phyloP scores from a whole-genome alignment of 2,797 vertebrate species.

The Coendou prehensilis region DNA sequence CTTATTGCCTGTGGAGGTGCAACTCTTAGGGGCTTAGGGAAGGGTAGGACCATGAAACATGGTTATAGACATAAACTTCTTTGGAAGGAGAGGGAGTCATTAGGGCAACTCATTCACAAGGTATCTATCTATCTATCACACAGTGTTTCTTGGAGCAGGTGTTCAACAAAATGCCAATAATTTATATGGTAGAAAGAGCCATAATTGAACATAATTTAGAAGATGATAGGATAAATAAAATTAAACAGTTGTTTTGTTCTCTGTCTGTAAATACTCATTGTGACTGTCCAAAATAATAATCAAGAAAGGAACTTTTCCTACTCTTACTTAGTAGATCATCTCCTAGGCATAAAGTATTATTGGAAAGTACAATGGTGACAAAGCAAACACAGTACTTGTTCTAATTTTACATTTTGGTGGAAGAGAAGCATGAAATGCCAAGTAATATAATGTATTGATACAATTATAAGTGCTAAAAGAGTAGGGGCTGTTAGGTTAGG shows the following conservation, averaged over 20 bases:
- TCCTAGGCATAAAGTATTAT: background rate
- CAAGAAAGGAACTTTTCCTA: background rate
- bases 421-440: background rate
- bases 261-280: background rate
- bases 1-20: background rate
- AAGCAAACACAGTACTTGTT: background rate
- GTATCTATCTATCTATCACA: background rate
- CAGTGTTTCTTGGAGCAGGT: slow-evolving; percentile 14
- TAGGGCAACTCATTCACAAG: background rate
- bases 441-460: background rate
- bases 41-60: background rate
- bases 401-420: slow-evolving; percentile 40
- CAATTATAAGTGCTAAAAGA: background rate
- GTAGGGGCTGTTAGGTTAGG: background rate
- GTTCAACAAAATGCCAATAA: background rate
- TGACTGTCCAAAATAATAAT: slow-evolving; percentile 13
- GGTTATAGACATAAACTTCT: background rate
- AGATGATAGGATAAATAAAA: slow-evolving; percentile 16
- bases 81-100: background rate
- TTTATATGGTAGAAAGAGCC: slow-evolving; percentile 4
- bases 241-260: slow-evolving; percentile 21
- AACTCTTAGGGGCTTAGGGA: background rate
- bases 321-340: background rate
- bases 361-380: background rate
- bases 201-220: background rate